Percentiles rank a stretch among this genome's conserved stretches.
Conservation (phyloP, 2,113 vertebrate species). For the Telmatochromis sp. region DNA sequence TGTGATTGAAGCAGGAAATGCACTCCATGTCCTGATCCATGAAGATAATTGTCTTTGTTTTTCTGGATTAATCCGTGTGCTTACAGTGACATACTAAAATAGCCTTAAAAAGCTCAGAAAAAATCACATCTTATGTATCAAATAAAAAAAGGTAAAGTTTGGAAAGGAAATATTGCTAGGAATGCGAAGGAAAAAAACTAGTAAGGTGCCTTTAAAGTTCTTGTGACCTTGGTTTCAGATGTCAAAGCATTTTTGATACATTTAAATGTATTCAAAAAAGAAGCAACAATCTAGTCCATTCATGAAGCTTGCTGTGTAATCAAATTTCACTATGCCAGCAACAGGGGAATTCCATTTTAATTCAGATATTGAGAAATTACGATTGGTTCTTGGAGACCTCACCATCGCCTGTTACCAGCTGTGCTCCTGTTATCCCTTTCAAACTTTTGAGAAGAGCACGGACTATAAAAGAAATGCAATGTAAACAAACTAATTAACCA, state of each 20-base stretch:
- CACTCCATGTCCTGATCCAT: neutral
- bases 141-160: neutral
- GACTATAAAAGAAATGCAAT: neutral
- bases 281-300: neutral
- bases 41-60: neutral
- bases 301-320: neutral
- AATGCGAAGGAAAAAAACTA: neutral
- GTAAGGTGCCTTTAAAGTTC: neutral
- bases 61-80: neutral
- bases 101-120: neutral
- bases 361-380: neutral
- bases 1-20: neutral
- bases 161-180: neutral
- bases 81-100: neutral
- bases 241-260: neutral
- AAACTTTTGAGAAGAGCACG: neutral
- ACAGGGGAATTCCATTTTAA: neutral
- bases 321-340: neutral
- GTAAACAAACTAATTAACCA: neutral
- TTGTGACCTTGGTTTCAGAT: neutral
- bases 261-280: neutral
- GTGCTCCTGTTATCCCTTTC: neutral
- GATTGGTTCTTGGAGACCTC: neutral
- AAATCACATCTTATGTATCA: neutral
- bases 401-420: neutral